phyloP scores from a whole-genome alignment of 2,113 vertebrate genomes.

The Aythya baeri region DNA sequence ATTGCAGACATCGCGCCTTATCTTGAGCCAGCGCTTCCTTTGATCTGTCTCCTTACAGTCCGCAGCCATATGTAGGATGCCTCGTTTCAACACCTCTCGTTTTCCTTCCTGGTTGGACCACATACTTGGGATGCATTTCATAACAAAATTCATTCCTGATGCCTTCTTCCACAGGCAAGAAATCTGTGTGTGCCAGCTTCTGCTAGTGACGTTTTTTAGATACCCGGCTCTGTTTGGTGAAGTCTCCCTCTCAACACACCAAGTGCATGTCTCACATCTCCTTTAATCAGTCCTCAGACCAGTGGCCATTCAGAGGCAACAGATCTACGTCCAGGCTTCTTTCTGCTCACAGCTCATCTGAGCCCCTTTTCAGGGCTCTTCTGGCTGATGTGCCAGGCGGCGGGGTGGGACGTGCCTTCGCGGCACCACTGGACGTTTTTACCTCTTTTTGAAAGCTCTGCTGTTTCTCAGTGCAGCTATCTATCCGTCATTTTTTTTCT shows the following conservation, averaged over 20 bases:
- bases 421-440: neutral
- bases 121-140: neutral
- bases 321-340: neutral
- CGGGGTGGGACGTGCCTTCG: neutral
- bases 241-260: neutral
- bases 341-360: neutral
- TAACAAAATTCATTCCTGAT: conserved; percentile 10
- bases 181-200: neutral
- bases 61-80: neutral
- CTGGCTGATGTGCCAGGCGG: neutral
- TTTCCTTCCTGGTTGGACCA: neutral
- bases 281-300: neutral
- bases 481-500: neutral
- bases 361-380: neutral
- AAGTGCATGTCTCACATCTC: neutral
- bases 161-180: conserved; percentile 2
- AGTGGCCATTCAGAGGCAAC: neutral
- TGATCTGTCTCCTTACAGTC: conserved; percentile 3
- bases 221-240: neutral
- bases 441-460: neutral
- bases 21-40: neutral
- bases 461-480: neutral
- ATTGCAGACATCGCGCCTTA: neutral
- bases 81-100: neutral
- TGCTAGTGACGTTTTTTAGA: neutral